Percentiles rank a stretch among this genome's conserved stretches.
phyloP scores from a whole-genome alignment of 1,140 invertebrate genomes.

The Gryllus bimaculatus region DNA sequence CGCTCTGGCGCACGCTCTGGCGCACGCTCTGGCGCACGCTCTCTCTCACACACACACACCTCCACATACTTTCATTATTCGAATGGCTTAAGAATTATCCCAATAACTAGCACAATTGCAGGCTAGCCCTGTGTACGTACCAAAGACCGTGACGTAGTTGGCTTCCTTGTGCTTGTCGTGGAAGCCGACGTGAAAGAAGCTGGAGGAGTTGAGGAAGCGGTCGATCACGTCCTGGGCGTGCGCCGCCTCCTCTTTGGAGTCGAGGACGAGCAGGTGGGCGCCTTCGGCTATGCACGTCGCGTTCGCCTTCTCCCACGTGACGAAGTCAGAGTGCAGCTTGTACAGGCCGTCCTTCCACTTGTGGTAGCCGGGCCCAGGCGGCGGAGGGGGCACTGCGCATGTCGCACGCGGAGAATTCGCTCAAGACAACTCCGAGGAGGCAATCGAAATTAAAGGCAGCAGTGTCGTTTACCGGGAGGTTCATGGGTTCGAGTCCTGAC shows the following conservation, averaged over 20 bases:
- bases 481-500: too few relatives aligned
- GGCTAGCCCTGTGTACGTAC: background rate
- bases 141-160: slow-evolving; percentile 9
- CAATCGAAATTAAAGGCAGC: too few relatives aligned
- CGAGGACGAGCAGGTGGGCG: background rate
- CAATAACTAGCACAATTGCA: too few relatives aligned
- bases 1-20: too few relatives aligned
- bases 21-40: too few relatives aligned
- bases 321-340: background rate
- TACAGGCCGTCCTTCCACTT: background rate
- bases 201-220: background rate
- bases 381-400: background rate
- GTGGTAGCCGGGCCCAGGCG: background rate
- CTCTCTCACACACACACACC: too few relatives aligned
- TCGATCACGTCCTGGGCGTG: background rate
- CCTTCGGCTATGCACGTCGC: background rate
- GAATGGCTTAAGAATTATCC: too few relatives aligned
- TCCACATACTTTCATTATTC: too few relatives aligned
- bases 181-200: background rate
- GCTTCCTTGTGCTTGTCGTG: slow-evolving; percentile 9
- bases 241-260: background rate
- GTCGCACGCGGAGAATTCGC: too few relatives aligned
- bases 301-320: slow-evolving; percentile 12
- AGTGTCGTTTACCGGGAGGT: too few relatives aligned
- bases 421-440: too few relatives aligned